phyloP scores from a whole-genome alignment of 2,888 invertebrate genomes.

The Anodontia alba region DNA sequence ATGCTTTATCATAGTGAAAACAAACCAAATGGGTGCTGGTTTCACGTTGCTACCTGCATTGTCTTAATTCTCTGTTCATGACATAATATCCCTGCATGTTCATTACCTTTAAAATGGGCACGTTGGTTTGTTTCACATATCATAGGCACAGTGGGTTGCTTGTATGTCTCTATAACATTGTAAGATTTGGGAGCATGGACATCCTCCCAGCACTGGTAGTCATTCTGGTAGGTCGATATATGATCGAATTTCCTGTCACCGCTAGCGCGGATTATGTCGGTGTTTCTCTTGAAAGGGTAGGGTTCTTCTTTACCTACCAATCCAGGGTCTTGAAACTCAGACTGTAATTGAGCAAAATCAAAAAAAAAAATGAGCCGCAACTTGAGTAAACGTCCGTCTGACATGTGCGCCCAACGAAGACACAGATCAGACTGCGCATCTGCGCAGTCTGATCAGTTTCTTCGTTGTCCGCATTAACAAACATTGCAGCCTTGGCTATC shows the following conservation, averaged over 20 bases:
- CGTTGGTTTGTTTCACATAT: constrained; percentile 53
- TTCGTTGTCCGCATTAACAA: too few species aligned
- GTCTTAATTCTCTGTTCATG: too few species aligned
- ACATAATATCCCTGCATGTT: too few species aligned
- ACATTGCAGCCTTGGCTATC: too few species aligned
- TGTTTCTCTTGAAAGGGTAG: constrained; percentile 23
- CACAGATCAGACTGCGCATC: too few species aligned
- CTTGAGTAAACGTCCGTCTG: too few species aligned
- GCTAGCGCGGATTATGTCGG: constrained; percentile 34
- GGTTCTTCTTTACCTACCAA: constrained; percentile 21
- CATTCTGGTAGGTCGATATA: constrained; percentile 46
- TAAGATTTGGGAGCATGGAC: constrained; percentile 34
- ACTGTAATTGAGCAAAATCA: constrained; percentile 36
- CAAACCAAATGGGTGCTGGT: too few species aligned
- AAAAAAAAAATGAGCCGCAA: not conserved
- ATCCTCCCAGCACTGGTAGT: constrained; percentile 51
- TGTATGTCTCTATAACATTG: constrained; percentile 46
- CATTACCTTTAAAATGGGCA: constrained; percentile 56
- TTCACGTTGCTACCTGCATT: too few species aligned
- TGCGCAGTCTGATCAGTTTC: too few species aligned
- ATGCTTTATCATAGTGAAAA: too few species aligned
- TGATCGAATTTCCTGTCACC: constrained; percentile 24
- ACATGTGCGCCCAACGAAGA: too few species aligned
- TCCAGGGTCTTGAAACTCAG: constrained; percentile 52
- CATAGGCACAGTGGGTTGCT: constrained; percentile 57